Conservation (phyloP, 2,113 vertebrate genomes). For the Pseudopodoces humilis region DNA sequence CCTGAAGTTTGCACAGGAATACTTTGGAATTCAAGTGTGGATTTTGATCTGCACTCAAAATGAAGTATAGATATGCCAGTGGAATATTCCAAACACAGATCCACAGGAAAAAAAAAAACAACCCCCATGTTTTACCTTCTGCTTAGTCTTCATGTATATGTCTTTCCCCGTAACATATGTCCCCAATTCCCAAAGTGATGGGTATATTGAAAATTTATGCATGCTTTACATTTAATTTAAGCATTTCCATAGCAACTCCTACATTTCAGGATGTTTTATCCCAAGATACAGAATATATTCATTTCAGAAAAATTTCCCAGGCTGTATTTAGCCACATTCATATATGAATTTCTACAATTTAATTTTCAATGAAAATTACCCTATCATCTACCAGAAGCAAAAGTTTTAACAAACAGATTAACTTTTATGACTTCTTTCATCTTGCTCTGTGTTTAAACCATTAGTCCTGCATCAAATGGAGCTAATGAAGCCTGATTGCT, state of each 20-base stretch:
- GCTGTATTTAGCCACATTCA: slow-evolving; percentile 54
- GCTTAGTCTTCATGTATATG: not conserved
- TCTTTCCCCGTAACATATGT: slow-evolving; percentile 29
- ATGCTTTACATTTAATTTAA: slow-evolving; percentile 54
- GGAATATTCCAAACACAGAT: not conserved
- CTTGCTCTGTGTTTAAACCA: not conserved
- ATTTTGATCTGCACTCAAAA: not conserved
- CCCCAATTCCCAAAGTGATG: not conserved
- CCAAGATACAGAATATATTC: not conserved
- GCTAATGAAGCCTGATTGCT: not conserved
- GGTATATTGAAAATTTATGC: slow-evolving; percentile 44
- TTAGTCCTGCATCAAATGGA: not conserved
- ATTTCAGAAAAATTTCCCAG: slow-evolving; percentile 6
- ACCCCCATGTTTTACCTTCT: not conserved
- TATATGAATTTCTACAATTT: not conserved
- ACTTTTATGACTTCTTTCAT: not conserved
- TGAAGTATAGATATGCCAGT: not conserved
- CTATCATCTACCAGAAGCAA: not conserved
- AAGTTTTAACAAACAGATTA: not conserved
- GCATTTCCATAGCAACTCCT: slow-evolving; percentile 56
- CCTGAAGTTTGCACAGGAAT: not conserved
- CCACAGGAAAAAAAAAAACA: not conserved
- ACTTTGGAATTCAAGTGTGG: not conserved
- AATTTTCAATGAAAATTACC: slow-evolving; percentile 41
- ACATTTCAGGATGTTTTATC: slow-evolving; percentile 27